Evolutionary conservation across 2,113 vertebrate species (phyloP).

Genomic region (Poeciliopsis retropinna): DNA sequence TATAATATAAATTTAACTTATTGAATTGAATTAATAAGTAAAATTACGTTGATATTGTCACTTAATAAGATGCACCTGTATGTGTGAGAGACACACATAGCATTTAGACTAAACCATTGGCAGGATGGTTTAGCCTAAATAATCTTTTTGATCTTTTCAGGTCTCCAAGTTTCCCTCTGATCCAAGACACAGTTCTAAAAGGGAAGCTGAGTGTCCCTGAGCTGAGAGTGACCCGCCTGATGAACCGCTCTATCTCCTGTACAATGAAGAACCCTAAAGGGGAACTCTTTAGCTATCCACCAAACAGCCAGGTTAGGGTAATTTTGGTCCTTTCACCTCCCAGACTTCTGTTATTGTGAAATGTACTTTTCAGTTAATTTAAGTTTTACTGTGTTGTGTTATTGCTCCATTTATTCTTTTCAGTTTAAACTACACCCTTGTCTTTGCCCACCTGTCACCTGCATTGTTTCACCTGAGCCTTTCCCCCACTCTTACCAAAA

Average conservation of each 20-base stretch:
- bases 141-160: slow-evolving; percentile 71
- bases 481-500: slow-evolving; percentile 40
- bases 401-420: background rate
- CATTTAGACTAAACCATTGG: background rate
- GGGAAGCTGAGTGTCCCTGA: slow-evolving; percentile 93
- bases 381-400: background rate
- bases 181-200: slow-evolving; percentile 95
- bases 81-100: background rate
- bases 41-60: background rate
- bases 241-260: slow-evolving; percentile 96
- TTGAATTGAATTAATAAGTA: background rate
- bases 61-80: background rate
- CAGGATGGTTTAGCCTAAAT: background rate
- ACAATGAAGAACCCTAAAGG: slow-evolving; percentile 97
- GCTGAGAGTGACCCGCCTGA: slow-evolving; percentile 92
- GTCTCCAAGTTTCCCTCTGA: slow-evolving; percentile 96
- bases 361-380: background rate
- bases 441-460: slow-evolving; percentile 45
- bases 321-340: background rate
- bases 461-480: slow-evolving; percentile 56
- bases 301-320: slow-evolving; percentile 89
- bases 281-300: slow-evolving; percentile 92
- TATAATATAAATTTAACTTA: background rate
- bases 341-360: background rate
- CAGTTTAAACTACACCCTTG: slow-evolving; percentile 40